Evolutionary conservation across 2,113 vertebrate genomes (phyloP), one percentile per base, ranked within the genome.

Genomic region (Noctilio leporinus): DNA sequence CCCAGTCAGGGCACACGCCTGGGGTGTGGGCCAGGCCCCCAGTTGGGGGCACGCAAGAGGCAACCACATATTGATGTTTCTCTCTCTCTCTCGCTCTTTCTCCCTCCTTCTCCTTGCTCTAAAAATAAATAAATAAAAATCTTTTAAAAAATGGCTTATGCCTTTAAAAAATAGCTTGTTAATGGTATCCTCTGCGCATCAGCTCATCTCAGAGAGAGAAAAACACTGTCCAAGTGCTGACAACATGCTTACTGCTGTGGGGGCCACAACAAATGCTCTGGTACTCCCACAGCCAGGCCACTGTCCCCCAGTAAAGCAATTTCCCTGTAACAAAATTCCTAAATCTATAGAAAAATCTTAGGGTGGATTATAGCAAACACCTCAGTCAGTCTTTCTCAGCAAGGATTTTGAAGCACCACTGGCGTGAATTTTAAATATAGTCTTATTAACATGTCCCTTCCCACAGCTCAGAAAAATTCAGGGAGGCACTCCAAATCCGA

Each of bases 401-500:
- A 57, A 67, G 55, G 22, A 30, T 80, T 40, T 40, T 30, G 40
- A 43, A 72, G 20, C 4, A n/a, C 28, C 26, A 24, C 43, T 64
- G 15, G n/a, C 12, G 11, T n/a, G 65, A 57, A 92, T 84, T 96
- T 95, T 94, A 67, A 89, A 86, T 81, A 55, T 2, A 9, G 1
- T 43, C 24, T 77, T 28, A 45, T 92, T 49, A 65, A 59, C 20
- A 40, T 9, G 62, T 35, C 7, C 26, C 26, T 96, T 86, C 33
- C 22, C 64, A 40, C 0, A 65, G 14, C 65, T 57, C 49, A 75
- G 49, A 17, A 91, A 91, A 95, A 73, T 2, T 0, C 1, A 45
- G 14, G 4, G 26, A 75, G 17, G 3, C 9, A 33, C 26, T 35
- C 6, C 17, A 45, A 76, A 76, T 65, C 35, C 10, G 83, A 15